These are phyloP conservation scores for Cliona cf. orientalis DNA, from an alignment of 37 sponge, comb jelly and placozoan genomes.

Conservation along the genomic window DNA sequence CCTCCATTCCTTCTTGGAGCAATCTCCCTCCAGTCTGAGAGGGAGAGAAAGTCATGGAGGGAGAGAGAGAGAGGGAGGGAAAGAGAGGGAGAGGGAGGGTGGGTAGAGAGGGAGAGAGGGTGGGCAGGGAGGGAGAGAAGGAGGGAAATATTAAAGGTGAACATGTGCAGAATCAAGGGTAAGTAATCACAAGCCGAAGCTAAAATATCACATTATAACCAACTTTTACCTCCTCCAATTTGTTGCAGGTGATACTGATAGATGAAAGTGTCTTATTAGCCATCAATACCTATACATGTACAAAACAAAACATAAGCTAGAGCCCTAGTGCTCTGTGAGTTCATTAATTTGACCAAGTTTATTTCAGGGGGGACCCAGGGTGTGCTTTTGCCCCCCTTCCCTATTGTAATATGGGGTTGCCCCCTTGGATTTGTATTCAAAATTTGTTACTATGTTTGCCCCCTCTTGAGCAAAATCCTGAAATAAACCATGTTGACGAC, in stretches of 20 bases:
- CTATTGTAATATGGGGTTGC: no score
- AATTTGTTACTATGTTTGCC: no score
- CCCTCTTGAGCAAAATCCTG: no score
- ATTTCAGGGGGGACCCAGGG: no score
- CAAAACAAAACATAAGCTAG: background rate
- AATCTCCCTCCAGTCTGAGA: constrained; percentile 77
- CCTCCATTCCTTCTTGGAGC: constrained; percentile 94
- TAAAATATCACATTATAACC: background rate
- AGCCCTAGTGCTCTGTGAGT: no score
- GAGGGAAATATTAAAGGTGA: background rate
- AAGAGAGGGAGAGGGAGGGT: background rate
- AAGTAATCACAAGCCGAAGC: background rate
- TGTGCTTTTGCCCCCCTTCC: no score
- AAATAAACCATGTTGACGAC: no score
- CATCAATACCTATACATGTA: constrained; percentile 52
- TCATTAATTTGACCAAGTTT: no score
- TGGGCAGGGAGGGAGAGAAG: no score
- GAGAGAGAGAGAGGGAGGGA: background rate
- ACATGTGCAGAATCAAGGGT: background rate
- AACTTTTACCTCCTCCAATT: constrained; percentile 73
- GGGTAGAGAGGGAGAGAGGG: background rate
- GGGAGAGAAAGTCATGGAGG: background rate
- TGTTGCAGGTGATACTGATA: constrained; percentile 80
- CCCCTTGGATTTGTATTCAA: no score
- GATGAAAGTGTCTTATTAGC: constrained; percentile 69